Conservation (phyloP, 2,797 vertebrate species). For the Acanthiza pusilla region DNA sequence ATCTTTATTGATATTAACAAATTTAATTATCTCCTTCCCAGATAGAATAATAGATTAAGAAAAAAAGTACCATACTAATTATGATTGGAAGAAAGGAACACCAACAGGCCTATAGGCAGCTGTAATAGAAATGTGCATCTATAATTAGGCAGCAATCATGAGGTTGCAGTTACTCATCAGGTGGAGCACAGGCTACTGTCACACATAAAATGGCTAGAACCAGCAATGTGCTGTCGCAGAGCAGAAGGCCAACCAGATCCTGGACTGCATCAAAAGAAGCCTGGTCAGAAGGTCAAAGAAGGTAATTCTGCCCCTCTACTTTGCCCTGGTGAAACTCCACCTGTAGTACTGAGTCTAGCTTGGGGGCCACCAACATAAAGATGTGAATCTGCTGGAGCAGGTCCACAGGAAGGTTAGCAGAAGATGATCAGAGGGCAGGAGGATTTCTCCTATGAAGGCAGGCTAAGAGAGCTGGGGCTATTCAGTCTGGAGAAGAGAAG, state of each 20-base stretch:
- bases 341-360: not conserved
- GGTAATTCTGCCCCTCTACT: not conserved
- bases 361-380: no score
- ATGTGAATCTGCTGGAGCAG: no score
- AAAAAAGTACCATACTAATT: not conserved
- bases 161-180: not conserved
- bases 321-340: not conserved
- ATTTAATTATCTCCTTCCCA: not conserved
- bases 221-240: not conserved
- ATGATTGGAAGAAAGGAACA: not conserved
- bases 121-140: not conserved
- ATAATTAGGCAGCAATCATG: not conserved
- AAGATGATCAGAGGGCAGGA: not conserved
- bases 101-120: fast-evolving
- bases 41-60: not conserved
- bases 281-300: not conserved
- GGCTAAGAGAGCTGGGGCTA: not conserved
- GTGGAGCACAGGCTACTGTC: not conserved
- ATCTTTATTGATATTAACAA: not conserved
- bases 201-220: not conserved
- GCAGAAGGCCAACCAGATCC: not conserved
- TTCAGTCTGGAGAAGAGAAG: not conserved
- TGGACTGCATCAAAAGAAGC: not conserved
- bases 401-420: no score
- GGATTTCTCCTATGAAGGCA: not conserved